phyloP scores from a whole-genome alignment of 1,140 invertebrate species.

The Panagrolaimus sp. region DNA sequence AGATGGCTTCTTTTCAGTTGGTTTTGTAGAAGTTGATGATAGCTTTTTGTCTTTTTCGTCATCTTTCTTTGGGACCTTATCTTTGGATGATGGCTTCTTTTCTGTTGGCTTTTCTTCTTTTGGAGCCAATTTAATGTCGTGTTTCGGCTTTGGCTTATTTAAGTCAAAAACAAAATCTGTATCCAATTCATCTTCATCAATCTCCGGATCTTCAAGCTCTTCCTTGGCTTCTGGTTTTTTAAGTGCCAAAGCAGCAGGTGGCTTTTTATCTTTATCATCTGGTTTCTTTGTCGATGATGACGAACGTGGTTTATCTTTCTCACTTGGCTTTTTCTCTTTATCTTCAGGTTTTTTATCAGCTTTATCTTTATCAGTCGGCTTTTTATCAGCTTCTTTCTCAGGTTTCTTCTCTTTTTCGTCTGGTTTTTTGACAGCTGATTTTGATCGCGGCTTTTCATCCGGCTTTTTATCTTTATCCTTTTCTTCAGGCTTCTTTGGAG shows the following conservation, averaged over 20 bases:
- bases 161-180: not conserved
- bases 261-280: not conserved
- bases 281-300: not conserved
- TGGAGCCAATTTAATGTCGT: not conserved
- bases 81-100: not conserved
- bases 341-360: no score
- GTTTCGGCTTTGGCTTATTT: conserved; percentile 7
- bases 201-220: not conserved
- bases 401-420: not conserved
- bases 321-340: no score
- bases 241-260: not conserved
- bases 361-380: not conserved
- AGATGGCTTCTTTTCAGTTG: not conserved
- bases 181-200: conserved; percentile 10
- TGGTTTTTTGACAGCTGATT: not conserved
- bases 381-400: not conserved
- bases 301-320: not conserved
- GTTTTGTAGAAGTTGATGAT: not conserved
- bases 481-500: not conserved
- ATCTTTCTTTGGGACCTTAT: conserved; percentile 14
- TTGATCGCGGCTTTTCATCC: not conserved
- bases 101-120: not conserved
- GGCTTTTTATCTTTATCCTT: not conserved
- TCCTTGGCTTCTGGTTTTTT: no score
- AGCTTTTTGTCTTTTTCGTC: conserved; percentile 4